These are phyloP conservation scores for Colius striatus DNA, from an alignment of 2,113 vertebrate genomes.

Conservation along the genomic window DNA sequence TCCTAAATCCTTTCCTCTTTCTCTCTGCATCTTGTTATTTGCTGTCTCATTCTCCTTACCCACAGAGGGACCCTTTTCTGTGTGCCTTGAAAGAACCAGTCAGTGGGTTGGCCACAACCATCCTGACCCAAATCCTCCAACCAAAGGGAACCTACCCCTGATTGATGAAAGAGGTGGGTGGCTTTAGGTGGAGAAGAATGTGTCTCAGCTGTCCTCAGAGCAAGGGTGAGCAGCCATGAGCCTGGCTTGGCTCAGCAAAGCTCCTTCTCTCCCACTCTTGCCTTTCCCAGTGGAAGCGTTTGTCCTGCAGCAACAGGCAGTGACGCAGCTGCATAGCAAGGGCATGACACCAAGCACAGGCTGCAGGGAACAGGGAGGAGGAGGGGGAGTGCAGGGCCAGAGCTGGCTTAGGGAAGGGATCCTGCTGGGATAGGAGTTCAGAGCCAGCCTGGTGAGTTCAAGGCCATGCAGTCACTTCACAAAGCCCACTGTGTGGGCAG, in stretches of 20 bases:
- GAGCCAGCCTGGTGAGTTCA: neutral
- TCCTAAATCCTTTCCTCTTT: neutral
- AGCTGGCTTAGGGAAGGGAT: neutral
- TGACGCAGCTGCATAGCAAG: neutral
- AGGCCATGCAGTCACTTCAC: neutral
- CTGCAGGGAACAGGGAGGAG: neutral
- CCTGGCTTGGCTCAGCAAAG: neutral
- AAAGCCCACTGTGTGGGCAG: neutral
- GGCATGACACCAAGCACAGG: neutral
- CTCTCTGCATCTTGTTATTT: neutral
- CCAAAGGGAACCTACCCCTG: neutral
- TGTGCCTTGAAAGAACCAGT: neutral
- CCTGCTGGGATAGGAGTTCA: neutral
- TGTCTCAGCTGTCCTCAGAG: neutral
- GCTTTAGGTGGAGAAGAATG: fast-evolving
- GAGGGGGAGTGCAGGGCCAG: neutral
- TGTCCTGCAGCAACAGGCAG: neutral
- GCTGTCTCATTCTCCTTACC: neutral
- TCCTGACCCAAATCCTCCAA: neutral
- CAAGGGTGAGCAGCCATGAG: fast-evolving
- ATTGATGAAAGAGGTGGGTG: fast-evolving
- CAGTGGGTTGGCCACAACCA: neutral
- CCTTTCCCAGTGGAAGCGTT: neutral
- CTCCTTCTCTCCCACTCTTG: neutral
- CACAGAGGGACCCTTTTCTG: neutral